Evolutionary conservation across 2,113 vertebrate genomes (phyloP), one percentile per base, ranked within the genome.

Genomic region (Australoheros scitulus): DNA sequence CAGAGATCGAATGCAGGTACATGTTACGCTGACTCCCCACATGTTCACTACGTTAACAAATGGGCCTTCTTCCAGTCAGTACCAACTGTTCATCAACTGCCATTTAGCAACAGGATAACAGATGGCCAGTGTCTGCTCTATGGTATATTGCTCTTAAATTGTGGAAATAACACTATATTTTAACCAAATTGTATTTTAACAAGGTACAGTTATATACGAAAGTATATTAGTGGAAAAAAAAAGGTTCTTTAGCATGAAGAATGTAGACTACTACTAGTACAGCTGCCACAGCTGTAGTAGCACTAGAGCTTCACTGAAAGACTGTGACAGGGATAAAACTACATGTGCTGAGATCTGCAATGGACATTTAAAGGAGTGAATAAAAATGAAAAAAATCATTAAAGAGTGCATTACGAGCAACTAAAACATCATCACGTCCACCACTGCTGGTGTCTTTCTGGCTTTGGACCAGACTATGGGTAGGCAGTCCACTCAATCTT

Each of bases 1-100:
- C 32, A 82, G 65, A 88, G 57, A 87, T 61, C 41, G 32, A 82
- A 76, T 60, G 7, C 77, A 91, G 76, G 75, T 84, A 81, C 87
- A 85, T 87, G 84, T 90, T 61, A 57, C 38, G 32, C 29, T 22
- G 47, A 61, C 87, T 83, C 58, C 41, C n/a, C 70, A 86, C 81
- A 89, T 89, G 85, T 86, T 88, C 87, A 32, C 64, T 79, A 50
- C 59, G 18, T 74, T 56, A 85, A 85, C 78, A 59, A 88, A 84
- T 80, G 80, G 70, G 43, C 76, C 22, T 24, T 59, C 26, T 82
- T 86, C 79, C 64, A 79, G 57, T 87, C 78, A 59, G 63, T 34
- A 26, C 57, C 57, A 86, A 84, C 76, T 89, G 83, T 84, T 88
- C 61, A 81, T 83, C 8, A 26, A 43, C 36, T 20, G 26, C 78